A percentile compares a stretch with the other conserved stretches of the same genome.
Evolutionary conservation across 2,888 invertebrate species (phyloP).

Genomic region (Galerucella nymphaeae): DNA sequence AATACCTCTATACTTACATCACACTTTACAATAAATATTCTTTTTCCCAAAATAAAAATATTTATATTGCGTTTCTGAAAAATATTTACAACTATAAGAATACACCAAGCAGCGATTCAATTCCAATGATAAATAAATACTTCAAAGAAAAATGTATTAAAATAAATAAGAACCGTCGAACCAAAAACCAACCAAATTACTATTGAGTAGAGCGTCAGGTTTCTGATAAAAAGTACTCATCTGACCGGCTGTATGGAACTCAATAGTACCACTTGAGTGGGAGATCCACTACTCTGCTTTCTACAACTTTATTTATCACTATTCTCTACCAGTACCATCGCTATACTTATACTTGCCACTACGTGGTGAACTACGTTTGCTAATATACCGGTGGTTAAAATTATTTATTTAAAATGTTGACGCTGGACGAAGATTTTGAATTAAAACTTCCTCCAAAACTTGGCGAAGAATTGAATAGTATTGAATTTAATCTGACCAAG

Average conservation of each 20-base stretch:
- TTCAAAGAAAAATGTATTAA: too few species aligned
- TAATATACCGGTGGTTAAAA: constrained; percentile 7
- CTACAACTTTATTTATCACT: background rate
- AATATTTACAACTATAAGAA: too few species aligned
- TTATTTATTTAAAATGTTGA: constrained; percentile 39
- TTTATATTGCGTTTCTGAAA: too few species aligned
- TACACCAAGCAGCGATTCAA: too few species aligned
- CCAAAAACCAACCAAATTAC: too few species aligned
- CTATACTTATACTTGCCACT: constrained; percentile 8
- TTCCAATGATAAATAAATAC: too few species aligned
- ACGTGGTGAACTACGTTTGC: background rate
- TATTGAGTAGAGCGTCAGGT: too few species aligned
- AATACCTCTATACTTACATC: too few species aligned
- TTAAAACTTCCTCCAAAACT: constrained; percentile 41
- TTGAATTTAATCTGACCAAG: constrained; percentile 47
- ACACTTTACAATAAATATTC: too few species aligned
- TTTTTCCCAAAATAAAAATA: too few species aligned
- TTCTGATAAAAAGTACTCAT: background rate
- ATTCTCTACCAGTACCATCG: background rate
- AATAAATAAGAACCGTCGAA: too few species aligned
- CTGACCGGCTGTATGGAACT: background rate
- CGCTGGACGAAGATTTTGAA: constrained; percentile 45
- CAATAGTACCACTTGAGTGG: constrained; percentile 2
- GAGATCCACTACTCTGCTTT: background rate
- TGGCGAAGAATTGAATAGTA: constrained; percentile 37